Evolutionary conservation across 1,140 invertebrate species (phyloP).

Genomic region (Diprion similis): DNA sequence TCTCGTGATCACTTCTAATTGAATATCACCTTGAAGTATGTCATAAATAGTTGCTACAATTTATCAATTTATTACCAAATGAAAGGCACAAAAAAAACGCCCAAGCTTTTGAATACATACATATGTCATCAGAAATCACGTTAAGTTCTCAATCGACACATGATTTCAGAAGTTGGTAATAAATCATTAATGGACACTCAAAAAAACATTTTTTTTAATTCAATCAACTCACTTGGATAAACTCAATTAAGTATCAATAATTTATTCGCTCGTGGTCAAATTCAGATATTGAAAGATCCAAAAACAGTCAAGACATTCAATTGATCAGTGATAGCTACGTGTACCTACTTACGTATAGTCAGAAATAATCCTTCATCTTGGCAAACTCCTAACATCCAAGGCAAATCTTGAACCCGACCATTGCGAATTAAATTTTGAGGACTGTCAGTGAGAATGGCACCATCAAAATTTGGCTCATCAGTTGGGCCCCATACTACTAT

Average conservation of each 20-base stretch:
- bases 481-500: conserved; percentile 26
- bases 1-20: neutral
- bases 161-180: no score
- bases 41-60: no score
- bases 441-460: conserved; percentile 28
- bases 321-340: neutral
- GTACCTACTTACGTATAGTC: neutral
- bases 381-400: conserved; percentile 25
- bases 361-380: conserved; percentile 25
- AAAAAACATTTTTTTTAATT: neutral
- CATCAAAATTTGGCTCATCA: conserved; percentile 21
- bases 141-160: no score
- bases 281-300: no score
- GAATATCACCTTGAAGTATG: neutral
- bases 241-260: no score
- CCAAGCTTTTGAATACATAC: no score
- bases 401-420: conserved; percentile 24
- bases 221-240: no score
- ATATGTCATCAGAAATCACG: no score
- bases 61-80: no score
- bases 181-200: neutral
- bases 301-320: neutral
- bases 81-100: no score
- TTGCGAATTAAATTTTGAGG: conserved; percentile 22
- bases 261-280: no score